Evolutionary conservation across 1,140 invertebrate species (phyloP).

Genomic region (Bombus breviceps): DNA sequence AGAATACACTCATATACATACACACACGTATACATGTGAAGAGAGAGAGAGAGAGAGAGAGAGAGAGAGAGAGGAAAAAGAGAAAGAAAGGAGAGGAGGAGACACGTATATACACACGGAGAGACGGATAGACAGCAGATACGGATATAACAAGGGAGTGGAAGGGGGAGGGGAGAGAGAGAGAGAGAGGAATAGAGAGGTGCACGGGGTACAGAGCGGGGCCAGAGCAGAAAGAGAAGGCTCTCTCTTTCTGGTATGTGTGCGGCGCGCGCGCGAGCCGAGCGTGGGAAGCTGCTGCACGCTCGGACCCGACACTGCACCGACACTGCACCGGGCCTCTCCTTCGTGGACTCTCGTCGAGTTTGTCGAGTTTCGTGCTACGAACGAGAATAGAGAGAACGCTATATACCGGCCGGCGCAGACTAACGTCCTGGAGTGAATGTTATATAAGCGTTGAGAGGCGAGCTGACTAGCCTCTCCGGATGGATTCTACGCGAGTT

Average conservation of each 20-base stretch:
- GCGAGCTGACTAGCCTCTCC: too few relatives aligned
- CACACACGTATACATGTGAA: background rate
- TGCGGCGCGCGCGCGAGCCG: conserved; percentile 69
- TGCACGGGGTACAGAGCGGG: conserved; percentile 20
- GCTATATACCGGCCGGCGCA: conserved; percentile 1
- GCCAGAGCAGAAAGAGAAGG: conserved; percentile 31
- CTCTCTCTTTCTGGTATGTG: conserved; percentile 54
- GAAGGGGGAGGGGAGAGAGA: background rate
- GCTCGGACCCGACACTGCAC: conserved; percentile 69
- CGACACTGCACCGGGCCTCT: conserved; percentile 63
- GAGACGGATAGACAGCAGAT: conserved; percentile 1
- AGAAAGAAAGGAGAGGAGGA: conserved; percentile 19
- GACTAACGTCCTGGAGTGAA: conserved; percentile 39
- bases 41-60: conserved; percentile 16
- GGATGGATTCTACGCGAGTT: background rate
- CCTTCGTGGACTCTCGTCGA: conserved; percentile 47
- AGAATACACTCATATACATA: background rate
- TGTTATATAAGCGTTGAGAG: conserved; percentile 31
- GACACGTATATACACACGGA: background rate
- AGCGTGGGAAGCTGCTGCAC: conserved; percentile 80
- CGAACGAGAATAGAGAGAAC: conserved; percentile 52
- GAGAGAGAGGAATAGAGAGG: background rate
- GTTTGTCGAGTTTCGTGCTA: conserved; percentile 54
- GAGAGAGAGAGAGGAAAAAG: too few relatives aligned
- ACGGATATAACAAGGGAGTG: background rate